A percentile compares a stretch with the other conserved stretches of the same genome.
Evolutionary conservation across 2,888 invertebrate species (phyloP).

Genomic region (Poecilus cupreus): DNA sequence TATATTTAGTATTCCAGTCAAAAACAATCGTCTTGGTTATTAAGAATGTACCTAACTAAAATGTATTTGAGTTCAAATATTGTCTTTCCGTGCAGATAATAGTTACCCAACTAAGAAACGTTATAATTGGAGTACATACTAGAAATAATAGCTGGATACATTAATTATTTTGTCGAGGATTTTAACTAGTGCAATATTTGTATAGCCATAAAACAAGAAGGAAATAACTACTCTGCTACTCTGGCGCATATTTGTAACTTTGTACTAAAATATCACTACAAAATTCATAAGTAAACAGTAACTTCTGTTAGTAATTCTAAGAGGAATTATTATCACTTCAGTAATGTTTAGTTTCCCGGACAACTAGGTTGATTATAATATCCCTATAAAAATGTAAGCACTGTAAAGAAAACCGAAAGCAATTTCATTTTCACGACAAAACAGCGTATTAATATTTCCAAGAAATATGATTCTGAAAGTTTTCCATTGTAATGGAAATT

Average conservation of each 20-base stretch:
- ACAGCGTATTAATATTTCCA: background rate
- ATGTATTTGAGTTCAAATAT: too few species aligned
- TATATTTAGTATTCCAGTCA: too few species aligned
- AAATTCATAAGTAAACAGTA: background rate
- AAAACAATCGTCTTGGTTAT: too few species aligned
- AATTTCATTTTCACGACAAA: background rate
- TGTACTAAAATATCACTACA: background rate
- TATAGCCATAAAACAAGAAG: background rate
- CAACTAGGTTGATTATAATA: background rate
- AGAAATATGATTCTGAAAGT: background rate
- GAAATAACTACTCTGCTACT: background rate
- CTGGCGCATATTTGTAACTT: background rate
- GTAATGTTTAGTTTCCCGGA: background rate
- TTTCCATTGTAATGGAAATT: conserved; percentile 8
- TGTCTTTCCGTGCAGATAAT: too few species aligned
- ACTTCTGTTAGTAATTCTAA: background rate
- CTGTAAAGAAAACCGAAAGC: background rate
- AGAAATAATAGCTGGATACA: background rate
- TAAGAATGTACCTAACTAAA: too few species aligned
- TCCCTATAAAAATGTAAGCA: background rate
- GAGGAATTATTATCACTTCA: background rate
- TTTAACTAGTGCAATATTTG: background rate
- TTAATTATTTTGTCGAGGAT: background rate
- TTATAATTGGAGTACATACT: background rate
- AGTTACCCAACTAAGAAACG: background rate